phyloP scores from a whole-genome alignment of 2,888 invertebrate genomes.

The Reticulitermes lucifugus region DNA sequence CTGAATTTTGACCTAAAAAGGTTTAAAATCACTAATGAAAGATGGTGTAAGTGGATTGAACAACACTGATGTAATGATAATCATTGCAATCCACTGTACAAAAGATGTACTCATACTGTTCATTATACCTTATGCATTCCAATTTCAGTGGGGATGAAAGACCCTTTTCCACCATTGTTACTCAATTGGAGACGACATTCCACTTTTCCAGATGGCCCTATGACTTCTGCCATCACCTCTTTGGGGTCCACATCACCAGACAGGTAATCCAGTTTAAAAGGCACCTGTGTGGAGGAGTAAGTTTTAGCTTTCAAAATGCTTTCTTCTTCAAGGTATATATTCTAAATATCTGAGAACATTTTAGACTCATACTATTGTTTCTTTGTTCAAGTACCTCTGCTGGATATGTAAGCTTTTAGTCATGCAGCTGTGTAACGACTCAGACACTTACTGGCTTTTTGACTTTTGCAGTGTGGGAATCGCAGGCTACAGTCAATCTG shows the following conservation, averaged over 20 bases:
- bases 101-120: too few species aligned
- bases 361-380: too few species aligned
- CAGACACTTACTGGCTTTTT: conserved; percentile 79
- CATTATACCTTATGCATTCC: conserved; percentile 86
- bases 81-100: too few species aligned
- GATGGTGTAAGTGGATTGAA: too few species aligned
- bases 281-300: conserved; percentile 69
- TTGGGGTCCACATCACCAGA: conserved; percentile 75
- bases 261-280: conserved; percentile 81
- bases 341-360: neutral
- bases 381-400: too few species aligned
- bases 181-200: conserved; percentile 71
- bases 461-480: conserved; percentile 86
- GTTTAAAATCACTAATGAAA: too few species aligned
- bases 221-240: conserved; percentile 80
- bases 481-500: conserved; percentile 81
- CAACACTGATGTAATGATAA: too few species aligned
- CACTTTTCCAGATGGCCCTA: conserved; percentile 80
- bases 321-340: neutral
- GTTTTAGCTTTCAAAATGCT: neutral
- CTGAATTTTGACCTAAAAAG: too few species aligned
- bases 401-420: too few species aligned
- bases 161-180: conserved; percentile 81
- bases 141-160: conserved; percentile 88
- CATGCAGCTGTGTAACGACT: too few species aligned